Evolutionary conservation across 1,140 invertebrate genomes (phyloP).

Genomic region (Carcinoscorpius rotundicauda): DNA sequence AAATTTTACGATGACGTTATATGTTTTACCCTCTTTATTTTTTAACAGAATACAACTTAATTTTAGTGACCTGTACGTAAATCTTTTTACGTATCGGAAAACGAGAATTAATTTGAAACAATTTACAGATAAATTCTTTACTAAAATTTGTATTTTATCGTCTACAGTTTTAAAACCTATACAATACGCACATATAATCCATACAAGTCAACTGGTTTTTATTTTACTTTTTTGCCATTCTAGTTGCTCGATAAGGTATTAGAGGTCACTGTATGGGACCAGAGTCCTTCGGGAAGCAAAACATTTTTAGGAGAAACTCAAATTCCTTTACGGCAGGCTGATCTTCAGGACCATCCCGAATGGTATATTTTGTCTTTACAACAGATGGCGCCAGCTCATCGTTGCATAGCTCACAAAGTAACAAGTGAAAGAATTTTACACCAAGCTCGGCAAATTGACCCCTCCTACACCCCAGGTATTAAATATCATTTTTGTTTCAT

Average conservation of each 20-base stretch:
- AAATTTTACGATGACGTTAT: too few species aligned
- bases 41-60: too few species aligned
- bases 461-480: background rate
- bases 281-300: constrained; percentile 61
- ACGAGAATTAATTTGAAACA: too few species aligned
- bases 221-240: constrained; percentile 11
- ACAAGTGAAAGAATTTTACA: background rate
- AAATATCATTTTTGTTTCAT: too few species aligned
- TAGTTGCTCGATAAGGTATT: constrained; percentile 53
- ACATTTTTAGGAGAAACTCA: constrained; percentile 70
- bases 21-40: too few species aligned
- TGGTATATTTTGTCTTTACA: constrained; percentile 57
- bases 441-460: background rate
- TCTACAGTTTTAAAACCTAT: too few species aligned
- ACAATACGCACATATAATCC: too few species aligned
- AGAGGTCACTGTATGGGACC: constrained; percentile 77
- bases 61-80: too few species aligned
- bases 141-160: too few species aligned
- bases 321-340: constrained; percentile 63
- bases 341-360: constrained; percentile 67
- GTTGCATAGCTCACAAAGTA: background rate
- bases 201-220: background rate
- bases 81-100: too few species aligned
- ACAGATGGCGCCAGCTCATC: background rate
- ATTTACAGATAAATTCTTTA: too few species aligned